Base-by-base conservation (phyloP, 2,797 vertebrate genomes). In the Anisognathus igniventris region DNA sequence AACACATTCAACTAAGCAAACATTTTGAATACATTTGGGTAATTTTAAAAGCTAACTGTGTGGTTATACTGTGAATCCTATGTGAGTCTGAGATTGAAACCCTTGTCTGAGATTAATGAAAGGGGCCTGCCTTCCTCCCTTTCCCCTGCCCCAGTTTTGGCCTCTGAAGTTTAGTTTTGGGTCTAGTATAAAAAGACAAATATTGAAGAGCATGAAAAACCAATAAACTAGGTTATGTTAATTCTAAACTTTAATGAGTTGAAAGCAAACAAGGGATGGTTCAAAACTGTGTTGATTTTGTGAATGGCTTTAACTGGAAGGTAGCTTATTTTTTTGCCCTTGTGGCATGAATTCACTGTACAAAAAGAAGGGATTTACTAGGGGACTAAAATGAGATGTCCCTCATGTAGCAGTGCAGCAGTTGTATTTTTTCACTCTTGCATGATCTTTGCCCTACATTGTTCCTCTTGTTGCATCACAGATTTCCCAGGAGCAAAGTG, bases 281-380 rank as follows among this genome's bases (percentile, higher is more conserved):
- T 83, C 77, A 83, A 67, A 93, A 92, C 7, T 51, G 14, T 78
- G 54, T 90, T 94, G 79, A 60, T 93, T 92, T 86, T 95, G 22
- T 82, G 65, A 94, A 80, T 71, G 48, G 90, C 31, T 33, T 71
- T 68, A 45, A 66, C 61, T 73, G 71, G 51, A 78, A 81, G 53
- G n/a, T 75, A 50, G 60, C 76, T 89, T 42, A 25, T 61, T 80
- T 92, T 86, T 61, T 48, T 80, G 3, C 20, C 21, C 22, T 67
- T 73, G 86, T 87, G 37, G 47, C 40, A 37, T 40, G 62, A 39
- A 25, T 82, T 95, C 2, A 5, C 56, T 82, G 57, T 66, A 78
- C 83, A 86, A 35, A 71, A 54, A 67, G 12, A 28, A 39, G 25
- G 20, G 42, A 58, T 84, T 96, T 95, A 88, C 70, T 73, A 71